Percentiles rank a stretch among this genome's conserved stretches.
Conservation (phyloP, 2,888 invertebrate genomes). For the Drosophila meridiana region DNA sequence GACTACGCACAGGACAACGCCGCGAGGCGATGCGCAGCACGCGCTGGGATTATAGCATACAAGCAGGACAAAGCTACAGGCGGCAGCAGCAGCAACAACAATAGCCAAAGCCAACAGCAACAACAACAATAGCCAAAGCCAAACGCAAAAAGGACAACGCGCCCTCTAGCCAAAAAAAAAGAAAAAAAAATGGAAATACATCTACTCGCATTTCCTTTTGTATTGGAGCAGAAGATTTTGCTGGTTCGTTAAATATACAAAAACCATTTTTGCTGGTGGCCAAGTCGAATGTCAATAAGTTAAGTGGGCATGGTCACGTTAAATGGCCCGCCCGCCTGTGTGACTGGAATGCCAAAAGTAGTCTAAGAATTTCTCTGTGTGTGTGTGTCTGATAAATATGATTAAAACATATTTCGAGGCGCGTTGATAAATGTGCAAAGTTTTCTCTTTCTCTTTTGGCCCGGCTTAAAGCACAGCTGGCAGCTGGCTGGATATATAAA, state of each 20-base stretch:
- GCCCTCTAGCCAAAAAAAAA: slow-evolving; percentile 31
- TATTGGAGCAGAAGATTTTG: slow-evolving; percentile 65
- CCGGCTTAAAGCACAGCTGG: slow-evolving; percentile 66
- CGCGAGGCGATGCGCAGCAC: slow-evolving; percentile 63
- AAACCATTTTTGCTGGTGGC: slow-evolving; percentile 59
- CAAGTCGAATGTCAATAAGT: slow-evolving; percentile 77
- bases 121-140: slow-evolving; percentile 12
- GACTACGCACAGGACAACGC: slow-evolving; percentile 67
- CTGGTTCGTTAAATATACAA: slow-evolving; percentile 81
- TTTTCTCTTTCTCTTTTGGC: slow-evolving; percentile 34
- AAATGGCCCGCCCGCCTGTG: slow-evolving; percentile 51
- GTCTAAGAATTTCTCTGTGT: neutral
- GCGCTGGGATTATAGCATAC: slow-evolving; percentile 64
- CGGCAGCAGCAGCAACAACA: slow-evolving; percentile 15
- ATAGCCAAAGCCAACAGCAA: slow-evolving; percentile 10
- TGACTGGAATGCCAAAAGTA: slow-evolving; percentile 55
- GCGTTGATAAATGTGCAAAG: slow-evolving; percentile 74
- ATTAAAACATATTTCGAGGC: slow-evolving; percentile 74
- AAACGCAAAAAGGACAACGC: slow-evolving; percentile 51
- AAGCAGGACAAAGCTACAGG: slow-evolving; percentile 52
- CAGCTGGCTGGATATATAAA: slow-evolving; percentile 17
- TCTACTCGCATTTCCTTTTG: slow-evolving; percentile 58
- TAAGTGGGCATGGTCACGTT: slow-evolving; percentile 74
- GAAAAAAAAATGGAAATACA: slow-evolving; percentile 41
- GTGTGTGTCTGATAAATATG: slow-evolving; percentile 72